These are phyloP conservation scores for Brassicogethes aeneus DNA, from an alignment of 2,888 invertebrate genomes.

Conservation along the genomic window DNA sequence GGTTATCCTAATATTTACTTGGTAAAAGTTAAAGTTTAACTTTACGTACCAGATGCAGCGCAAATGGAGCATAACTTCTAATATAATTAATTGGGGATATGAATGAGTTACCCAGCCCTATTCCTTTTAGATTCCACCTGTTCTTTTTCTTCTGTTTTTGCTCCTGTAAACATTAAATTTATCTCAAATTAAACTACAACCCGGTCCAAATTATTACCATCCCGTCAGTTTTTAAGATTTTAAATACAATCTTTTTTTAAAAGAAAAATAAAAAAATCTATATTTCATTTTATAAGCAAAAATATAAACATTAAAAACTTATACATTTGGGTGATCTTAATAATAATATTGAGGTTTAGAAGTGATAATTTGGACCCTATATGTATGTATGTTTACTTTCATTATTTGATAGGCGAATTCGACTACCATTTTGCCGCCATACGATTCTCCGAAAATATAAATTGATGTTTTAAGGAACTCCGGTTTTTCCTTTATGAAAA, in stretches of 20 bases:
- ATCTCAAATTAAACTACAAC: no score
- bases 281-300: no score
- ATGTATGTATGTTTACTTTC: constrained; percentile 43
- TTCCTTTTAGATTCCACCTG: constrained; percentile 61
- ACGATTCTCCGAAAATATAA: constrained; percentile 82
- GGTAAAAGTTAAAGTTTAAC: not conserved
- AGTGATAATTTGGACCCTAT: no score
- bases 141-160: constrained; percentile 18
- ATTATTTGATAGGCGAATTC: constrained; percentile 62
- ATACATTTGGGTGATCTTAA: no score
- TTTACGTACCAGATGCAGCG: constrained; percentile 54
- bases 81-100: constrained; percentile 79
- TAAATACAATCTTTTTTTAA: no score
- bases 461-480: constrained; percentile 66
- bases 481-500: constrained; percentile 57
- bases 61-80: constrained; percentile 70
- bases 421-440: constrained; percentile 86
- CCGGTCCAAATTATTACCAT: no score
- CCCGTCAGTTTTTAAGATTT: no score
- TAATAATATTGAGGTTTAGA: no score
- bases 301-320: no score
- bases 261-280: no score
- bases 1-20: not conserved
- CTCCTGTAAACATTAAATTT: not conserved
- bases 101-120: constrained; percentile 83